Conservation (phyloP, 2,113 vertebrate species). For the Cinclus mexicanus region DNA sequence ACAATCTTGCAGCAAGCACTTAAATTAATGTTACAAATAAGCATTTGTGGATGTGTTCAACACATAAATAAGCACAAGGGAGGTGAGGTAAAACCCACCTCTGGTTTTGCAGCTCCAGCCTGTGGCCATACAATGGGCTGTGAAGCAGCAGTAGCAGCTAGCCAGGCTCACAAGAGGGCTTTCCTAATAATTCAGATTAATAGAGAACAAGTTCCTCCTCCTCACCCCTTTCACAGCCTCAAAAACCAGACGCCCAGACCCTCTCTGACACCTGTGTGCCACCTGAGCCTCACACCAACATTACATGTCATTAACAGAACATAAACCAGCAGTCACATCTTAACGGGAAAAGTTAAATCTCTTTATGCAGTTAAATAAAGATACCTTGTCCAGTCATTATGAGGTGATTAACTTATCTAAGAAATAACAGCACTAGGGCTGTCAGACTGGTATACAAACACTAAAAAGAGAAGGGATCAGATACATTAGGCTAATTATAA, state of each 20-base stretch:
- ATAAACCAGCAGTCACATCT: neutral
- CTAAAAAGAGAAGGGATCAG: slow-evolving; percentile 56
- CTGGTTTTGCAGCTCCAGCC: neutral
- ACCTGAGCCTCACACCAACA: neutral
- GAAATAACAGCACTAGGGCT: slow-evolving; percentile 38
- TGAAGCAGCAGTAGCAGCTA: neutral
- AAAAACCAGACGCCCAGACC: neutral
- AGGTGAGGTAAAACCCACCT: neutral
- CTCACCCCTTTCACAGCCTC: neutral
- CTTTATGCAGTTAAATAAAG: slow-evolving; percentile 55
- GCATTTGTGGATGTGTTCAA: neutral
- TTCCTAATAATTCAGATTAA: slow-evolving; percentile 20
- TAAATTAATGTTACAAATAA: neutral
- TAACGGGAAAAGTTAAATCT: slow-evolving; percentile 53
- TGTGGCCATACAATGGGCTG: neutral
- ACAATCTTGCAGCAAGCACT: neutral
- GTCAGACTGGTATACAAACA: slow-evolving; percentile 20
- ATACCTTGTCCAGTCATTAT: slow-evolving; percentile 61
- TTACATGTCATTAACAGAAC: slow-evolving; percentile 27
- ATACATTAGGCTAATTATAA: slow-evolving; percentile 58
- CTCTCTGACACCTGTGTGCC: neutral
- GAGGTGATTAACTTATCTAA: slow-evolving; percentile 58
- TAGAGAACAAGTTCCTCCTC: neutral
- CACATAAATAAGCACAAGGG: neutral
- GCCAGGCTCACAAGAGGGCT: neutral